Evolutionary conservation across 2,797 vertebrate genomes (phyloP), one percentile per base, ranked within the genome.

Genomic region (Taeniopygia guttata): DNA sequence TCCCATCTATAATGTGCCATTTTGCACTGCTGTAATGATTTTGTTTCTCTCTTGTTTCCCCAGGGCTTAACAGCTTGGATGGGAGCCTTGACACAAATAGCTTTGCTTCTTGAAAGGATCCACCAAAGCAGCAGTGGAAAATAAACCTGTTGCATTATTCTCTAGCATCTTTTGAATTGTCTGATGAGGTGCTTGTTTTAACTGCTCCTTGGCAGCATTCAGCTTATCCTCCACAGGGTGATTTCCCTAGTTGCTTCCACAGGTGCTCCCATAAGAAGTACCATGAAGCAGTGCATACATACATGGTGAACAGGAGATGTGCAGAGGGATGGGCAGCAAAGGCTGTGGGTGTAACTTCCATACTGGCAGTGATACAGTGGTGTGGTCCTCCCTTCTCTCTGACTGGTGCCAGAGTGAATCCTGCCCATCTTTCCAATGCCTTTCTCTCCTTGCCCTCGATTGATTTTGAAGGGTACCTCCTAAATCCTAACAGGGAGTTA

Each of bases 21-120:
- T 95, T 93, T 90, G 74, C 29, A 9, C 83, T 87, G 86, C 81
- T 29, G 7, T 73, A 82, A 56, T 76, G 92, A 93, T 93, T 95
- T 92, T 22, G 60, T 92, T 94, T 84, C 58, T 54, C 43, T 60
- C 30, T 66, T 3, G 0, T 69, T 69, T 59, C 75, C 84, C 55
- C 30, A 49, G 88, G 66, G 63, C 79, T 84, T 52, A 90, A 62
- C 43, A 75, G 90, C 34, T 59, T 87, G 83, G 77, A 67, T 82
- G 78, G 80, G 48, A 92, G 63, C 67, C 70, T 88, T 84, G 60
- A 42, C 63, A 82, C 52, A 76, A 89, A 84, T 69, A 82, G 48
- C 63, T 79, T 84, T 3, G 3, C 58, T 49, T 93, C 51, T 79
- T 1, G 0, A 76, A 73, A 89, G 59, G 45, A 73, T 84, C 66